These are phyloP conservation scores for Megaleporinus macrocephalus DNA, from an alignment of 2,113 vertebrate species.

Conservation along the genomic window DNA sequence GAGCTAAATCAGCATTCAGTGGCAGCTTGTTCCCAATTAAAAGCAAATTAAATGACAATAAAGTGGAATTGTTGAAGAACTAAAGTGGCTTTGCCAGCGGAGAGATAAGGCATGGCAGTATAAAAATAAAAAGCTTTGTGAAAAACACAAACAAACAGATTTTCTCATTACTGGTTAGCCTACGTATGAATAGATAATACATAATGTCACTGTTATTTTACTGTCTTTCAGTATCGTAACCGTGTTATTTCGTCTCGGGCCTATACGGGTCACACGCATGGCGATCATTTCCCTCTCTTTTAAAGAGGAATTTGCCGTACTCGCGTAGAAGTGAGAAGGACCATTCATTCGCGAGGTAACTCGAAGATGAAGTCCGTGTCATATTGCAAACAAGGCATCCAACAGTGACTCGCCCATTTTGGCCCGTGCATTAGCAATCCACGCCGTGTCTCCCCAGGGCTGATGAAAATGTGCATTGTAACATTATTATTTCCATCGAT, in stretches of 20 bases:
- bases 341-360: neutral
- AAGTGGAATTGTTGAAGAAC: conserved; percentile 37
- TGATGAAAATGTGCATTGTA: conserved; percentile 54
- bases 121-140: neutral
- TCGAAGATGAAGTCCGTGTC: neutral
- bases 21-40: conserved; percentile 43
- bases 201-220: neutral
- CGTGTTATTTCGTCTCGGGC: neutral
- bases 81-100: conserved; percentile 27
- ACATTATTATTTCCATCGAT: conserved; percentile 61
- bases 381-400: conserved; percentile 1
- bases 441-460: neutral
- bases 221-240: neutral
- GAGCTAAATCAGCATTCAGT: conserved; percentile 45
- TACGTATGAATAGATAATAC: neutral
- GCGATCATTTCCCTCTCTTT: neutral
- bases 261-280: neutral
- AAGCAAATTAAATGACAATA: conserved; percentile 45
- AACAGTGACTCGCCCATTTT: conserved; percentile 9
- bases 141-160: neutral
- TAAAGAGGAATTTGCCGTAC: neutral
- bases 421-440: conserved; percentile 6
- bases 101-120: conserved; percentile 5
- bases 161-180: neutral
- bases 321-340: neutral